A percentile compares a stretch with the other conserved stretches of the same genome.
Evolutionary conservation across 1,140 invertebrate species (phyloP).

Genomic region (Parapsyche elsis): DNA sequence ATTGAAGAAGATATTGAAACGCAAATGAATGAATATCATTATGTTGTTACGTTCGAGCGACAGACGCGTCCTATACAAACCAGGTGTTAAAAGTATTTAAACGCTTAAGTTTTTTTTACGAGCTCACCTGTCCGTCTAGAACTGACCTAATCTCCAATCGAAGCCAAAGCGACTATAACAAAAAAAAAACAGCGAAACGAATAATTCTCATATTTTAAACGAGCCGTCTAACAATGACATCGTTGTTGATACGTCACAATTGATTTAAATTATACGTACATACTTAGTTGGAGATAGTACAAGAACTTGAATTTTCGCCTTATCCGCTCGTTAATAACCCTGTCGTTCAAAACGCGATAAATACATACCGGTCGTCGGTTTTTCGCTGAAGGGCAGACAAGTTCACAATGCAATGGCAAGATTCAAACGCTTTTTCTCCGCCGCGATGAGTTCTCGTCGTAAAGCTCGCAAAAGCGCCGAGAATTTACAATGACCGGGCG

Average conservation of each 20-base stretch:
- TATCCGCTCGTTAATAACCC: too few species aligned
- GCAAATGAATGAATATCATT: conserved; percentile 45
- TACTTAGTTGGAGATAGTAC: too few species aligned
- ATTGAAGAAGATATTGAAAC: conserved; percentile 25
- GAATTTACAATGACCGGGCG: conserved; percentile 31
- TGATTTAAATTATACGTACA: too few species aligned
- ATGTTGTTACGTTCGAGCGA: background rate
- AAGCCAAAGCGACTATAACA: background rate
- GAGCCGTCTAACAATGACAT: conserved; percentile 3
- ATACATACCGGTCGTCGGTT: background rate
- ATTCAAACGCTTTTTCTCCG: conserved; percentile 18
- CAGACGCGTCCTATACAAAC: conserved; percentile 2
- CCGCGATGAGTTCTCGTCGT: conserved; percentile 6
- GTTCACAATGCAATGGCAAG: background rate
- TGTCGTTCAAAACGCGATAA: background rate
- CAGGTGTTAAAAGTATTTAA: conserved; percentile 42
- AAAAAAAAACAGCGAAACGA: background rate
- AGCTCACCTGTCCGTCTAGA: conserved; percentile 40
- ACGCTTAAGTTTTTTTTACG: conserved; percentile 28
- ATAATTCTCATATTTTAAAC: background rate
- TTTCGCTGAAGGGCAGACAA: conserved; percentile 9
- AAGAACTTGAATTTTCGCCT: too few species aligned
- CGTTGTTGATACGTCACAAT: too few species aligned
- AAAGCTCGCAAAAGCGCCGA: conserved; percentile 15
- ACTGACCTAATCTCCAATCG: conserved; percentile 29